A percentile compares a stretch with the other conserved stretches of the same genome.
These are phyloP conservation scores for Anhinga anhinga DNA, from an alignment of 2,113 vertebrate species.

Conservation along the genomic window DNA sequence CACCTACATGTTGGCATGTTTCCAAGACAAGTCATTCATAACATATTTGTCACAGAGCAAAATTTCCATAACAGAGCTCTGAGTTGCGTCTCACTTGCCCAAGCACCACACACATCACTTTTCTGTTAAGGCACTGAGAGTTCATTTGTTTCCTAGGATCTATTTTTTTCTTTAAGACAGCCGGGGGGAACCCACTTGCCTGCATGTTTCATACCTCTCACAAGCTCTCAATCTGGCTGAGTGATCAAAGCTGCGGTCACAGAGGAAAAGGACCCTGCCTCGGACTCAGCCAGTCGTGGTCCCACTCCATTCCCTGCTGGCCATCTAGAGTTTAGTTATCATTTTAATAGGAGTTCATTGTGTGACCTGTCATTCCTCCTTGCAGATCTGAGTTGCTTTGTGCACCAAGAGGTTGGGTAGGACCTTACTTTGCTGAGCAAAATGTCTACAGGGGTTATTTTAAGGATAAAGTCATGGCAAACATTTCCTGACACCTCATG, in stretches of 20 bases:
- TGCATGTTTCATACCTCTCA: neutral
- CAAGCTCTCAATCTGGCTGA: neutral
- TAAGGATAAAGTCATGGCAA: constrained; percentile 49
- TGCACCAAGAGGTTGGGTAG: neutral
- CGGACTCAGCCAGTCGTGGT: neutral
- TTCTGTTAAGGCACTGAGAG: neutral
- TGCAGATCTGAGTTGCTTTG: neutral
- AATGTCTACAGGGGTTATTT: constrained; percentile 34
- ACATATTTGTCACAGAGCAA: constrained; percentile 64
- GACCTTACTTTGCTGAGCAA: neutral
- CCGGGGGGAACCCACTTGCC: neutral
- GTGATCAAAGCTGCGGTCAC: neutral
- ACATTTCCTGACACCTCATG: constrained; percentile 47
- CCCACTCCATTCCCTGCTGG: neutral
- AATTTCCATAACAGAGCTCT: constrained; percentile 60
- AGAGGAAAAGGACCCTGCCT: neutral
- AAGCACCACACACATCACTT: neutral
- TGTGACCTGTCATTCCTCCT: neutral
- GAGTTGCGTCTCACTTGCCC: neutral
- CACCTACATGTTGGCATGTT: constrained; percentile 26
- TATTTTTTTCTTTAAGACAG: neutral
- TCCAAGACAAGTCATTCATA: constrained; percentile 68
- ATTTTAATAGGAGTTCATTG: neutral
- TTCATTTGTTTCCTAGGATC: neutral
- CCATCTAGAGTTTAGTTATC: neutral